Evolutionary conservation across 2,888 invertebrate species (phyloP).

Genomic region (Acleris literana): DNA sequence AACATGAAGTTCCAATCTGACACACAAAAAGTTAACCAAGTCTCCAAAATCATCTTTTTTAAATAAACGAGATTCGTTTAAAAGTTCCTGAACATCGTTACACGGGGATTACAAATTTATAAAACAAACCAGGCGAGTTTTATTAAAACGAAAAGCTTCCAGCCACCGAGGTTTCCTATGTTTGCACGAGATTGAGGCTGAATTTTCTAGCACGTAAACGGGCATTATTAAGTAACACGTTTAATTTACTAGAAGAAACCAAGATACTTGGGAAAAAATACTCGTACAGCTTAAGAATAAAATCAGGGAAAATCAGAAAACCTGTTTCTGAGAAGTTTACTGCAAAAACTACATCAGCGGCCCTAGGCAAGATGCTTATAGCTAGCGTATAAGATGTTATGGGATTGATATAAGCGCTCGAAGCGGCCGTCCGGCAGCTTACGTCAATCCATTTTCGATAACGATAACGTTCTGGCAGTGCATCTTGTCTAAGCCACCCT

Average conservation of each 20-base stretch:
- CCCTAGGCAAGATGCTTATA: too few relatives aligned
- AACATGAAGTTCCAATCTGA: conserved; percentile 22
- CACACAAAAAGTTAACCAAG: conserved; percentile 6
- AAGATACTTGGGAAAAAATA: background rate
- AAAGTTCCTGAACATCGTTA: conserved; percentile 32
- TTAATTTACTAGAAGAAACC: background rate
- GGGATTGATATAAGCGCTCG: too few relatives aligned
- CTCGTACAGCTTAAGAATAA: too few relatives aligned
- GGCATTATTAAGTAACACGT: conserved; percentile 10
- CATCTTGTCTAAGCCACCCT: too few relatives aligned
- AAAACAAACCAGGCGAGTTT: conserved; percentile 30
- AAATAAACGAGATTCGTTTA: conserved; percentile 29
- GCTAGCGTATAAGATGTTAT: too few relatives aligned
- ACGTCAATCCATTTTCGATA: too few relatives aligned
- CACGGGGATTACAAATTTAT: conserved; percentile 30
- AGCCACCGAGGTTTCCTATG: conserved; percentile 5
- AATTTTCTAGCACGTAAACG: conserved; percentile 6
- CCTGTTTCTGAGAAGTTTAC: too few relatives aligned
- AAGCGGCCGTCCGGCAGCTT: too few relatives aligned
- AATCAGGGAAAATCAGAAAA: too few relatives aligned
- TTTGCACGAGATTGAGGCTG: conserved; percentile 9
- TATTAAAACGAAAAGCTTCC: conserved; percentile 23
- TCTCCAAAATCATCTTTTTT: conserved; percentile 18
- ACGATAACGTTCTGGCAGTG: too few relatives aligned
- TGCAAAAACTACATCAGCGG: too few relatives aligned